Percentiles rank a stretch among this genome's conserved stretches.
Conservation (phyloP, 1,140 invertebrate genomes). For the Heliconius hermathena region DNA sequence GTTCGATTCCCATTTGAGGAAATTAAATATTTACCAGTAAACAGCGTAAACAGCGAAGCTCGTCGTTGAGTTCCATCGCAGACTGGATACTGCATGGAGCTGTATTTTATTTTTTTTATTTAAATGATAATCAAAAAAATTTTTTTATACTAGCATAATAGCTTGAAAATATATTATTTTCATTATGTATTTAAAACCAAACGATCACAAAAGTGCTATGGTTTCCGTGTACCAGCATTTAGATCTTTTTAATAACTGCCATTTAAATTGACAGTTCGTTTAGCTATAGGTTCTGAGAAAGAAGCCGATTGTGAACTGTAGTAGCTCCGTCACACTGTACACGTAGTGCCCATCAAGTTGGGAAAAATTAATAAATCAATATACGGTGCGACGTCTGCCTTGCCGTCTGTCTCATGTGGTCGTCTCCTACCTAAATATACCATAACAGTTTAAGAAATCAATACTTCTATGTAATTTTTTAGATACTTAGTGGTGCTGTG, state of each 20-base stretch:
- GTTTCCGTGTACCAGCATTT: not conserved
- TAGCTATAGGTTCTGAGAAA: not conserved
- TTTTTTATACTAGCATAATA: too few relatives aligned
- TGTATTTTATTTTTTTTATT: too few relatives aligned
- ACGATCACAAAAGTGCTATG: not conserved
- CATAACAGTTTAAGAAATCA: not conserved
- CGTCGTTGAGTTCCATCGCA: too few relatives aligned
- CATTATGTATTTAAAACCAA: too few relatives aligned
- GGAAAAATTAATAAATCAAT: conserved; percentile 12
- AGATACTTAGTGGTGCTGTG: not conserved
- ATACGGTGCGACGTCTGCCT: not conserved
- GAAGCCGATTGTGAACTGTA: not conserved
- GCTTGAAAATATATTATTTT: too few relatives aligned
- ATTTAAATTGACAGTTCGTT: too few relatives aligned
- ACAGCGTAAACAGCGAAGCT: too few relatives aligned
- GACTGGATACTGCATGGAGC: too few relatives aligned
- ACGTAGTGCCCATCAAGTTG: conserved; percentile 1
- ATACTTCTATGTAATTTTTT: not conserved
- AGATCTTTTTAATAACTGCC: not conserved
- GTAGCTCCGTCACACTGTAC: not conserved
- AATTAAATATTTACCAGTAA: too few relatives aligned
- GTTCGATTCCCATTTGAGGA: too few relatives aligned
- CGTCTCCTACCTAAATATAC: not conserved
- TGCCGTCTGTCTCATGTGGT: not conserved
- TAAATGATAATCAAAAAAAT: too few relatives aligned